Evolutionary conservation across 2,113 vertebrate species (phyloP), one percentile per base, ranked within the genome.

Genomic region (Cephalophus harveyi): DNA sequence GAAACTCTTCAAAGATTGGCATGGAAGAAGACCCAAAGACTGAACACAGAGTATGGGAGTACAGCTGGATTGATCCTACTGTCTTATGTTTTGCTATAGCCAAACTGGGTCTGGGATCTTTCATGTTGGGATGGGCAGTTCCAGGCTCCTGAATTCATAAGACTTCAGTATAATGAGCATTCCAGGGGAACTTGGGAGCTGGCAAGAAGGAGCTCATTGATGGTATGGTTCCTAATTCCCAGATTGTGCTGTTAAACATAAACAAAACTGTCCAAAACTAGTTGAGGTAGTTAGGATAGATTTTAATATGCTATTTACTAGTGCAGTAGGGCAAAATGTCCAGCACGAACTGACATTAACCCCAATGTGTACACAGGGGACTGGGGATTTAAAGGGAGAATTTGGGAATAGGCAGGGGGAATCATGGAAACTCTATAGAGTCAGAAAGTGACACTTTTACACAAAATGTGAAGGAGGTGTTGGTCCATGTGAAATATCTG

Each of bases 141-240:
- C 6, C 17, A 54, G 17, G 17, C 54, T 21, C 17, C 17, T 54
- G 54, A 54, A 54, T 54, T 43, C 1, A 0, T 43, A 0, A 11
- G 17, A 15, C 5, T 0, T 0, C 0, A 46, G 46, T 13, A 13
- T 33, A 3, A 3, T 0, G 28, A 5, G 19, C 17, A 25, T n/a
- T 40, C 52, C 16, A 1, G 21, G 7, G 57, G 33, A 54, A 10
- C 46, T 4, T 19, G 30, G 40, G 33, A 21, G 14, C 30, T 2
- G 16, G 28, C 54, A 36, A 16, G 28, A 60, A 55, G 86, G 28
- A 28, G 13, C 4, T 46, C 28, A 3, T 6, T 7, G 57, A 11
- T 3, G 2, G 8, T 16, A 0, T 21, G 10, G 33, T 46, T 8
- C 87, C 48, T 30, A 17, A 12, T 25, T 33, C 76, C 40, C 19